Percentiles rank a stretch among this genome's conserved stretches.
These are phyloP conservation scores for Alfaro cultratus DNA, from an alignment of 2,797 vertebrate genomes.

Conservation along the genomic window DNA sequence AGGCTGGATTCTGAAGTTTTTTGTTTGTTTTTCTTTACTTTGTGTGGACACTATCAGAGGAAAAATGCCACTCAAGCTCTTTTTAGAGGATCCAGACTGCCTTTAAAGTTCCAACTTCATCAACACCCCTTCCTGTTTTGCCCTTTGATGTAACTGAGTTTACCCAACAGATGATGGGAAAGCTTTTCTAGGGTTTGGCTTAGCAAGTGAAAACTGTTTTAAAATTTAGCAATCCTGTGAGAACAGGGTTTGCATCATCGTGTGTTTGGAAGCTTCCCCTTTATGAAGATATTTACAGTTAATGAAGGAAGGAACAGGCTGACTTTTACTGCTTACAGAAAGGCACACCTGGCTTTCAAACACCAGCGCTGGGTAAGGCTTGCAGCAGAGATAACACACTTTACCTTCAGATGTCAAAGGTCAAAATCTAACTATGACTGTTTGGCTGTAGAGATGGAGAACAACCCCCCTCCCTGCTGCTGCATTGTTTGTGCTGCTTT, in stretches of 20 bases:
- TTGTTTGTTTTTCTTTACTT: slow-evolving; percentile 17
- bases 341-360: slow-evolving; percentile 36
- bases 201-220: background rate
- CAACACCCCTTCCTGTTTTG: slow-evolving; percentile 22
- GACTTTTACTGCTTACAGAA: background rate
- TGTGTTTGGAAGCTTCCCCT: slow-evolving; percentile 39
- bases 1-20: slow-evolving; percentile 37
- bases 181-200: background rate
- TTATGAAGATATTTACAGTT: slow-evolving; percentile 35
- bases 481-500: slow-evolving; percentile 22
- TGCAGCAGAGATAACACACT: slow-evolving; percentile 17
- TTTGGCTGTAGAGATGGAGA: slow-evolving; percentile 20
- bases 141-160: slow-evolving; percentile 47
- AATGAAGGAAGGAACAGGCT: slow-evolving; percentile 29
- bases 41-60: slow-evolving; percentile 10
- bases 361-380: slow-evolving; percentile 32
- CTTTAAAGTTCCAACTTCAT: slow-evolving; percentile 6
- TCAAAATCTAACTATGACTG: slow-evolving; percentile 6
- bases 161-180: slow-evolving; percentile 40
- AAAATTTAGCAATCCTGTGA: slow-evolving; percentile 4
- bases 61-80: slow-evolving; percentile 20
- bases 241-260: slow-evolving; percentile 18
- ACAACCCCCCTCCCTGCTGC: slow-evolving; percentile 4
- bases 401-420: slow-evolving; percentile 15
- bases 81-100: background rate